A percentile compares a stretch with the other conserved stretches of the same genome.
Evolutionary conservation across 1,140 invertebrate species (phyloP).

Genomic region (Neelides sp.): DNA sequence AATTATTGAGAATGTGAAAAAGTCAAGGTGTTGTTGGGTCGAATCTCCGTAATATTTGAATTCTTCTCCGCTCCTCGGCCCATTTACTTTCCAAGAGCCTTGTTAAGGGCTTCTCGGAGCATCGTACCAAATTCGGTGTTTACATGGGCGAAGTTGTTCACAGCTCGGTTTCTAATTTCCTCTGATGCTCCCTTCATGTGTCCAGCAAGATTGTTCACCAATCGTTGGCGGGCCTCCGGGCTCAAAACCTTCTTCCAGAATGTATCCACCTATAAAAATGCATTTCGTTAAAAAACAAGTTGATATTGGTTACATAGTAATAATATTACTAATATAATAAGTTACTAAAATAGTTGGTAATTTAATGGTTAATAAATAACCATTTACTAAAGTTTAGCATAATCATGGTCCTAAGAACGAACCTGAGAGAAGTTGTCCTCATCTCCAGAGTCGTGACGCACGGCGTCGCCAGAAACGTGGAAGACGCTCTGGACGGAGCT

Average conservation of each 20-base stretch:
- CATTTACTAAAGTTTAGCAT: no score
- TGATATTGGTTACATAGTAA: no score
- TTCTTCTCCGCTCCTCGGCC: neutral
- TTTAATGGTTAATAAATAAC: no score
- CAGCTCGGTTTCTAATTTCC: conserved; percentile 37
- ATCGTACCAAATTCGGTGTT: conserved; percentile 22
- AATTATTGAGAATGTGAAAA: no score
- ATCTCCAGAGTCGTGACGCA: conserved; percentile 53
- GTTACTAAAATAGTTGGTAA: no score
- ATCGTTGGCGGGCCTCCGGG: conserved; percentile 37
- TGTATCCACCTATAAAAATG: conserved; percentile 41
- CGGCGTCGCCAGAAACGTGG: conserved; percentile 42
- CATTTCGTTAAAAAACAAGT: no score
- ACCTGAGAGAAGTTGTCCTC: conserved; percentile 84
- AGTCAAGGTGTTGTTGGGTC: no score
- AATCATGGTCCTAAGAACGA: no score
- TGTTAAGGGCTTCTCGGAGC: conserved; percentile 35
- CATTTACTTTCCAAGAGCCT: neutral
- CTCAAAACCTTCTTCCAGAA: conserved; percentile 47
- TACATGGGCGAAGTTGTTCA: conserved; percentile 26
- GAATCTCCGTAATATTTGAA: no score
- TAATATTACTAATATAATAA: no score
- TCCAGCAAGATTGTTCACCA: conserved; percentile 44
- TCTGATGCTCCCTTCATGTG: conserved; percentile 41
- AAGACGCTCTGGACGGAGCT: conserved; percentile 14